Percentiles rank a stretch among this genome's conserved stretches.
phyloP scores from a whole-genome alignment of 2,888 invertebrate species.

The Lasioglossum vierecki region DNA sequence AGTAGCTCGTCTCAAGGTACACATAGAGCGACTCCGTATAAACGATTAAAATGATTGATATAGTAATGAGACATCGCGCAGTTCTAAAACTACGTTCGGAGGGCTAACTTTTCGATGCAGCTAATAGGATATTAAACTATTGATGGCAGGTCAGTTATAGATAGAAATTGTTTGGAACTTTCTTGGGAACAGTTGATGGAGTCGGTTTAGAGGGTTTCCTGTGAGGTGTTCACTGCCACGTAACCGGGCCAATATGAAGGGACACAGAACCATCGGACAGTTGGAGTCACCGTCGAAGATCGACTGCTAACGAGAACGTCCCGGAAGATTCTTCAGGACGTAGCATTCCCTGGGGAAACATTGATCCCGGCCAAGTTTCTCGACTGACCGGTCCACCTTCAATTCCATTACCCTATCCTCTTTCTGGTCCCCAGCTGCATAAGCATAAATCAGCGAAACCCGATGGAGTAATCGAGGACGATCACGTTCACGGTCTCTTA shows the following conservation, averaged over 20 bases:
- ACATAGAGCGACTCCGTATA: not conserved
- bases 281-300: conserved; percentile 27
- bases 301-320: conserved; percentile 40
- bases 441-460: conserved; percentile 53
- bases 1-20: not conserved
- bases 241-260: not conserved
- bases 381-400: conserved; percentile 47
- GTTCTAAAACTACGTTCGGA: not conserved
- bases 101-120: not conserved
- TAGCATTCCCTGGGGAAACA: conserved; percentile 32
- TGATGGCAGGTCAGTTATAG: conserved; percentile 3
- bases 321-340: conserved; percentile 17
- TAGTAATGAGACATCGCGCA: not conserved
- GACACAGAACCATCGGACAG: not conserved
- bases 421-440: conserved; percentile 27
- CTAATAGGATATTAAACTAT: conserved; percentile 13
- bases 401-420: conserved; percentile 46
- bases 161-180: conserved; percentile 5
- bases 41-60: conserved; percentile 1
- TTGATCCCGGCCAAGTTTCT: conserved; percentile 32
- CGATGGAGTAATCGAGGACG: conserved; percentile 41
- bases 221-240: not conserved
- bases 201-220: not conserved
- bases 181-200: not conserved
- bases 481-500: conserved; percentile 25